phyloP scores from a whole-genome alignment of 2,113 vertebrate species.

The Microtus ochrogaster region DNA sequence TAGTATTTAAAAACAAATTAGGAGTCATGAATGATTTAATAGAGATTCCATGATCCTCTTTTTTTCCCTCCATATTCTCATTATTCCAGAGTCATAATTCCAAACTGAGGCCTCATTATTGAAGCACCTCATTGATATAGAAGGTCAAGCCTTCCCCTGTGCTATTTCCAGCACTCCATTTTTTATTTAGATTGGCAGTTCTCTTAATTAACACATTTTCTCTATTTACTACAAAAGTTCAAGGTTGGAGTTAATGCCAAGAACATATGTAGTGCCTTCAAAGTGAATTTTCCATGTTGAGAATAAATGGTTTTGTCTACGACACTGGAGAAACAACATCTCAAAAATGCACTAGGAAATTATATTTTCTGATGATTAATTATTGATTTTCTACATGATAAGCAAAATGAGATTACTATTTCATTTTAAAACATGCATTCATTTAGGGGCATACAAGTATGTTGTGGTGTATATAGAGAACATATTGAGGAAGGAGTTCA shows the following conservation, averaged over 20 bases:
- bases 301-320: constrained; percentile 46
- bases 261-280: constrained; percentile 27
- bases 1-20: constrained; percentile 58
- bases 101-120: constrained; percentile 31
- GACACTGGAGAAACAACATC: not conserved
- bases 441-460: not conserved
- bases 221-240: constrained; percentile 60
- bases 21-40: constrained; percentile 37
- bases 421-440: not conserved
- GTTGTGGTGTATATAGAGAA: too few species aligned
- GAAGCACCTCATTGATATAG: not conserved
- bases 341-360: not conserved
- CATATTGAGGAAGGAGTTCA: not conserved
- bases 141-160: constrained; percentile 15
- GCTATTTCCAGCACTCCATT: constrained; percentile 29
- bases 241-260: constrained; percentile 12
- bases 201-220: constrained; percentile 74
- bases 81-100: constrained; percentile 11
- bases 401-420: not conserved
- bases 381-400: not conserved
- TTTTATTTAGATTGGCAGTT: constrained; percentile 55
- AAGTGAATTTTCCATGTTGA: constrained; percentile 18
- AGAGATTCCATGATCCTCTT: not conserved
- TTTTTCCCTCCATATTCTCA: not conserved
- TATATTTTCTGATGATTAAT: constrained; percentile 18